Evolutionary conservation across 2,797 vertebrate species (phyloP).

Genomic region (Gobio occitaniae): DNA sequence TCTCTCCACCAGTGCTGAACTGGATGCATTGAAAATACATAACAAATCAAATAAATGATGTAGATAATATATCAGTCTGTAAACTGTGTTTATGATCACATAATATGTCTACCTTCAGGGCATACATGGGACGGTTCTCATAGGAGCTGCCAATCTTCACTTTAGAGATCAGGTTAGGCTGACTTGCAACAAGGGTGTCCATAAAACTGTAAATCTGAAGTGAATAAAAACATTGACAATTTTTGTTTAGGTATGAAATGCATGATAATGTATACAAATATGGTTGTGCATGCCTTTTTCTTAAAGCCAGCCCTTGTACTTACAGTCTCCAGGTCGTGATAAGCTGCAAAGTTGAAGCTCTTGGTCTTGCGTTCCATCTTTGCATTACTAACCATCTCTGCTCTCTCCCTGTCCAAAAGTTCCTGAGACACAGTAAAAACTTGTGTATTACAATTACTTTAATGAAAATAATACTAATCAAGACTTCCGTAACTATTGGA

Average conservation of each 20-base stretch:
- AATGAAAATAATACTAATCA: too few relatives aligned
- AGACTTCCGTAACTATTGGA: not conserved
- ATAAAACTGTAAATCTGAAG: constrained; percentile 84
- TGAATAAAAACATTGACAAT: not conserved
- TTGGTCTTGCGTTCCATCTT: constrained; percentile 67
- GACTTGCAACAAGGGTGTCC: constrained; percentile 78
- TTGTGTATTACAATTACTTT: not conserved
- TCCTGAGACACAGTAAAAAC: constrained; percentile 69
- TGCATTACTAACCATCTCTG: constrained; percentile 77
- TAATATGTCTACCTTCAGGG: constrained; percentile 81
- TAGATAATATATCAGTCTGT: not conserved
- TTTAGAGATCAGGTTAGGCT: constrained; percentile 80
- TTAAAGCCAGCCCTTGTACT: not conserved
- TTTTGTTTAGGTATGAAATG: not conserved
- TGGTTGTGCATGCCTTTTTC: not conserved
- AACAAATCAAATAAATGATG: not conserved
- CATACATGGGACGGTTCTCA: constrained; percentile 84
- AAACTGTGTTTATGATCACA: not conserved
- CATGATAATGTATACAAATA: not conserved
- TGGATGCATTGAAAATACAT: constrained; percentile 51
- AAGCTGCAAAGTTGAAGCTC: constrained; percentile 83
- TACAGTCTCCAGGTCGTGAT: constrained; percentile 74
- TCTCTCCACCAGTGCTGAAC: constrained; percentile 83
- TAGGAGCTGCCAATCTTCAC: constrained; percentile 83
- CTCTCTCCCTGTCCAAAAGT: constrained; percentile 81